Evolutionary conservation across 2,113 vertebrate genomes (phyloP), one percentile per base, ranked within the genome.

Genomic region (Dasyurus viverrinus): DNA sequence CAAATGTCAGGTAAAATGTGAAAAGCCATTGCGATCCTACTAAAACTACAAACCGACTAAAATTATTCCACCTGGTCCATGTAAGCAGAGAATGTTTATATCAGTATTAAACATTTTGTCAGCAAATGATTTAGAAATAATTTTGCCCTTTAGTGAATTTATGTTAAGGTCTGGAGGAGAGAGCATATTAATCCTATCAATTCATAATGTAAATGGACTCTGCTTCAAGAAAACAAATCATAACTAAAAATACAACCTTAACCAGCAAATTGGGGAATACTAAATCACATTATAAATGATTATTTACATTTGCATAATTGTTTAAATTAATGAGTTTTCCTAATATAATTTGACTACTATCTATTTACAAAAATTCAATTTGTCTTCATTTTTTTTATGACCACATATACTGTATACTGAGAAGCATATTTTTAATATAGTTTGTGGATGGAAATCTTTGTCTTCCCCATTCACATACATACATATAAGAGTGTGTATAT

Each of bases 1-100:
- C 94, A 97, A 90, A 91, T 36, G 90, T 12, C 19, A 84, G 16
- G n/a, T 84, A 84, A 95, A 91, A 95, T 89, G 36, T 52, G 36
- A 57, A 96, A 93, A 97, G 52, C 42, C 53, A 92, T 16, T 54
- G 23, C 53, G 27, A 91, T 23, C 60, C 93, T 90, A 84, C 68
- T 84, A 84, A 42, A 84, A 84, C 68, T 84, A 84, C 2, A 90
- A 94, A 91, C 53, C 6, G 2, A 42, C 19, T n/a, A 84, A 42
- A 84, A 42, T 42, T 84, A 84, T 42, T n/a, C 36, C 53, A 92
- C 24, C 68, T 84, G 53, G 8, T 89, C 23, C 53, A 22, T 53
- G 0, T 93, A 26, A 95, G 89, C 26, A 54, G 50, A 90, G 68
- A 55, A 8, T 42, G 93, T 50, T 26, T 89, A 60, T 24, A 92